A percentile compares a stretch with the other conserved stretches of the same genome.
Evolutionary conservation across 2,888 invertebrate genomes (phyloP).

Genomic region (Callimorpha dominula): DNA sequence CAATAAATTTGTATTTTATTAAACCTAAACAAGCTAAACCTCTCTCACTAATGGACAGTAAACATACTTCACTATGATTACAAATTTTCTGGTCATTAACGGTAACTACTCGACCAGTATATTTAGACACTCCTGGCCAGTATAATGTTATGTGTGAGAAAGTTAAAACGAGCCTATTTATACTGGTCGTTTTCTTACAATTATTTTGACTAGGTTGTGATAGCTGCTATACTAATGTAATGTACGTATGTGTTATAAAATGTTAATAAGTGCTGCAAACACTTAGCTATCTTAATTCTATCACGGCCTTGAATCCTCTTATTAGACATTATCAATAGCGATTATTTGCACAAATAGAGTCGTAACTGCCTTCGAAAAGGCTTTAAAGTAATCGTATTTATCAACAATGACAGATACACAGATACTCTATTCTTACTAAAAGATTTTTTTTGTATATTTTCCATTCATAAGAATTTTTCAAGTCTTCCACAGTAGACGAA

Average conservation of each 20-base stretch:
- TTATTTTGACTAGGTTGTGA: constrained; percentile 56
- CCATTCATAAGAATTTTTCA: constrained; percentile 29
- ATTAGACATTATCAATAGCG: constrained; percentile 59
- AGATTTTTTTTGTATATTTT: constrained; percentile 25
- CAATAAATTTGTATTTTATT: constrained; percentile 32
- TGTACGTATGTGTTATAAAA: constrained; percentile 68
- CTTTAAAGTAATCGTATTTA: constrained; percentile 46
- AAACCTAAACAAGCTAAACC: constrained; percentile 53
- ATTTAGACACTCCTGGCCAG: constrained; percentile 41
- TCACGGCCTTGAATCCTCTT: constrained; percentile 79
- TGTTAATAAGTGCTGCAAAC: constrained; percentile 72
- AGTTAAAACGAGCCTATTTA: constrained; percentile 45
- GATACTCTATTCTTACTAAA: constrained; percentile 8
- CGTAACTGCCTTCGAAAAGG: constrained; percentile 52
- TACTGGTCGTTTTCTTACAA: constrained; percentile 51
- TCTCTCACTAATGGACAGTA: constrained; percentile 68
- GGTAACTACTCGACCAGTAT: constrained; percentile 49
- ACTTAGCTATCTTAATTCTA: constrained; percentile 74
- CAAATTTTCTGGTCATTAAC: constrained; percentile 59
- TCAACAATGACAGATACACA: constrained; percentile 27
- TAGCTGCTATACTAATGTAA: constrained; percentile 63
- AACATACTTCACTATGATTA: constrained; percentile 61
- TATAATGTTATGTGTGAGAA: constrained; percentile 35
- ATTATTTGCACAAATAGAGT: constrained; percentile 47
- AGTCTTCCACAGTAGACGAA: constrained; percentile 37